phyloP scores from a whole-genome alignment of 2,113 vertebrate species.

The Pogonocichla stellata region DNA sequence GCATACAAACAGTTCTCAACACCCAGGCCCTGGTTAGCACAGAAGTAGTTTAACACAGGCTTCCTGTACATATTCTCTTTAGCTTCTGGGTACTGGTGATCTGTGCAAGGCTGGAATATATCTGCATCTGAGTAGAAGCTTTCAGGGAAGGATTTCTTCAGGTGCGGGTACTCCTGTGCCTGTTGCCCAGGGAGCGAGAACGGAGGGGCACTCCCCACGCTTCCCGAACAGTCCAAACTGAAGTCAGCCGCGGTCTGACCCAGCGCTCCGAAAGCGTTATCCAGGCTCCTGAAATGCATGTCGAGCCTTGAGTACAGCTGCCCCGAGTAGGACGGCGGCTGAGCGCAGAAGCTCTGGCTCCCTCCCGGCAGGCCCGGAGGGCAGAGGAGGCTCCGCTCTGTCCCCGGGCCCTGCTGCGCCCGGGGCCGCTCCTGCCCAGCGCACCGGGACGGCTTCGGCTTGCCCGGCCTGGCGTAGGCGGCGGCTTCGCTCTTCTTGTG shows the following conservation, averaged over 20 bases:
- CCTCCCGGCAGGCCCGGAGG: background rate
- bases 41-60: background rate
- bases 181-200: background rate
- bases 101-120: background rate
- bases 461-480: background rate
- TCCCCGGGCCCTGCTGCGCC: background rate
- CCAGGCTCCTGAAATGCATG: background rate
- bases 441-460: background rate
- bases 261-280: background rate
- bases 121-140: background rate
- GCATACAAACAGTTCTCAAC: background rate
- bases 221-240: background rate
- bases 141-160: conserved; percentile 8
- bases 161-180: background rate
- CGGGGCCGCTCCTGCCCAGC: background rate
- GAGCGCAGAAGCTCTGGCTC: background rate
- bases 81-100: background rate
- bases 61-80: conserved; percentile 6
- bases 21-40: background rate
- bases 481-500: conserved; percentile 24
- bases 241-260: background rate
- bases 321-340: background rate
- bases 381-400: background rate
- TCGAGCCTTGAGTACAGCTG: background rate
- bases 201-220: background rate